A percentile compares a stretch with the other conserved stretches of the same genome.
phyloP scores from a whole-genome alignment of 2,113 vertebrate species.

The Aptenodytes forsteri region DNA sequence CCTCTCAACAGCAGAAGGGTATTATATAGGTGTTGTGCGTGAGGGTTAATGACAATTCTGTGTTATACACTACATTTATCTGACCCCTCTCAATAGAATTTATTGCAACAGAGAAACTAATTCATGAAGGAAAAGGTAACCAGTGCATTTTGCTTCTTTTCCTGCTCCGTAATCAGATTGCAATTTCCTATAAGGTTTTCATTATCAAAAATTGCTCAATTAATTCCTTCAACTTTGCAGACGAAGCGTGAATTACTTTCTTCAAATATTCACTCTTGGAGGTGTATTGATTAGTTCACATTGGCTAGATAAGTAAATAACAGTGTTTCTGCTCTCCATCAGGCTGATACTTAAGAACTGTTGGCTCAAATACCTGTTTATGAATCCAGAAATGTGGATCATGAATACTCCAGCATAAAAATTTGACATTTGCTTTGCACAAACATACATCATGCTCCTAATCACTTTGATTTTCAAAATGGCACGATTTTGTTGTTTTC shows the following conservation, averaged over 20 bases:
- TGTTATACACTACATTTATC: rapidly evolving
- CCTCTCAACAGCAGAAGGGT: not conserved
- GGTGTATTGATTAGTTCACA: slow-evolving; percentile 22
- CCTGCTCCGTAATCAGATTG: not conserved
- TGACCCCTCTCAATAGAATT: not conserved
- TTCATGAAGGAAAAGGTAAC: not conserved
- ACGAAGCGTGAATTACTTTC: not conserved
- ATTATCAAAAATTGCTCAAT: not conserved
- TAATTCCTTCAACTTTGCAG: not conserved
- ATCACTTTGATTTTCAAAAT: slow-evolving; percentile 1
- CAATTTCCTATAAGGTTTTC: not conserved
- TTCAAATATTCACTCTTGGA: not conserved
- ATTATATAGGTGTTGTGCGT: rapidly evolving
- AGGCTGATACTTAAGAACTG: not conserved
- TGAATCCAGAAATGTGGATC: not conserved
- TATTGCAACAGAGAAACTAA: not conserved
- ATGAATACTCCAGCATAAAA: not conserved
- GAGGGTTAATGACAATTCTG: not conserved
- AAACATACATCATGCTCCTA: not conserved
- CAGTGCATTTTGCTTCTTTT: not conserved
- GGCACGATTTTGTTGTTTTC: not conserved
- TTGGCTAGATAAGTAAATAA: slow-evolving; percentile 26
- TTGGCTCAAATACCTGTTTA: slow-evolving; percentile 9
- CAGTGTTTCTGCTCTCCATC: slow-evolving; percentile 37
- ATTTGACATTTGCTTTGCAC: slow-evolving; percentile 17